phyloP scores from a whole-genome alignment of 2,113 vertebrate genomes.

The Phoenicopterus ruber region DNA sequence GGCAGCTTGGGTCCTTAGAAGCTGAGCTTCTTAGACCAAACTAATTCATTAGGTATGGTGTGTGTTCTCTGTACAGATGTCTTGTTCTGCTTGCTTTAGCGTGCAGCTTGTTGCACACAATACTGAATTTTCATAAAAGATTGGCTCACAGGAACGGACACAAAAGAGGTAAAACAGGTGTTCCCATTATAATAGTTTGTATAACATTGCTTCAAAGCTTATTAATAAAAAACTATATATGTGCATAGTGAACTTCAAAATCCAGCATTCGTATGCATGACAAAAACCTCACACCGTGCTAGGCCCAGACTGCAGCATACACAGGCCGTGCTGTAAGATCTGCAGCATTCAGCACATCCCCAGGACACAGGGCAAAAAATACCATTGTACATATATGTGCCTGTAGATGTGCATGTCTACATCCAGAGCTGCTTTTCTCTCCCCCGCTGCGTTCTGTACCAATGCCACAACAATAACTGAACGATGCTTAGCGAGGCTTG shows the following conservation, averaged over 20 bases:
- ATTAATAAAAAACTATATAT: neutral
- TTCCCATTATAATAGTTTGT: slow-evolving; percentile 19
- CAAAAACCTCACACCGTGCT: neutral
- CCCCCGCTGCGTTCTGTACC: neutral
- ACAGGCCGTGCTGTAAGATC: neutral
- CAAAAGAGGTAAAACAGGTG: neutral
- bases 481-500: fast-evolving
- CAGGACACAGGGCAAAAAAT: neutral
- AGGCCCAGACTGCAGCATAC: neutral
- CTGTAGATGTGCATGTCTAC: neutral
- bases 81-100: slow-evolving; percentile 18
- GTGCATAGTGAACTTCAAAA: neutral
- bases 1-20: neutral
- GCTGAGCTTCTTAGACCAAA: neutral
- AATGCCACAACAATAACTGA: neutral
- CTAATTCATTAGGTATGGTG: slow-evolving; percentile 15
- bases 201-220: neutral
- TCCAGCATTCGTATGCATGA: neutral
- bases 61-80: slow-evolving; percentile 12
- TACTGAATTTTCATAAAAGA: slow-evolving; percentile 21
- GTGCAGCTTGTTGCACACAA: neutral
- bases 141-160: neutral
- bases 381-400: neutral
- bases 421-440: neutral
- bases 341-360: neutral